phyloP scores from a whole-genome alignment of 2,113 vertebrate genomes.

The Daphoenositta chrysoptera region DNA sequence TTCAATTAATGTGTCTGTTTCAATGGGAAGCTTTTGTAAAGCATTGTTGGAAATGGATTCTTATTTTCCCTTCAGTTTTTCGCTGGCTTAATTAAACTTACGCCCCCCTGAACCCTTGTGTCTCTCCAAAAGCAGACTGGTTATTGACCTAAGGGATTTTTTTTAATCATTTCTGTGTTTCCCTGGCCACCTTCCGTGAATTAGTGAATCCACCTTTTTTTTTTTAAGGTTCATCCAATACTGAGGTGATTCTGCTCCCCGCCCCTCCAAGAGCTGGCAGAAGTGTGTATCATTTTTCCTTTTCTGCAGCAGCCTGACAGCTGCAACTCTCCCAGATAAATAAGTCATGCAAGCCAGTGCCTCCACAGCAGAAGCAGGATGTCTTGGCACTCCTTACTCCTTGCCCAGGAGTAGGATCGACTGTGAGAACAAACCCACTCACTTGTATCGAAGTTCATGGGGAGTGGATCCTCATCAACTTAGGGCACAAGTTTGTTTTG shows the following conservation, averaged over 20 bases:
- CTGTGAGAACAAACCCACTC: neutral
- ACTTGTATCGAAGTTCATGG: accelerated
- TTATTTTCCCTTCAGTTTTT: constrained; percentile 58
- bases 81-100: constrained; percentile 55
- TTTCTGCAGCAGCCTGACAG: neutral
- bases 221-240: neutral
- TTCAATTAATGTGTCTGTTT: constrained; percentile 53
- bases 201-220: neutral
- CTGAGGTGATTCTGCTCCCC: neutral
- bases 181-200: neutral
- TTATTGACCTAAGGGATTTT: constrained; percentile 40
- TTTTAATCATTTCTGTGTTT: constrained; percentile 13
- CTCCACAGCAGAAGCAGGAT: neutral
- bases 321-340: neutral
- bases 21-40: constrained; percentile 19
- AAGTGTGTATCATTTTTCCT: neutral
- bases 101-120: neutral
- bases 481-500: neutral
- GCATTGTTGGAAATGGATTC: constrained; percentile 36
- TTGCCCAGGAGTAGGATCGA: neutral
- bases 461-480: neutral
- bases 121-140: neutral
- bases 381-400: neutral
- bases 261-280: neutral
- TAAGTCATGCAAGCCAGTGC: neutral